These are phyloP conservation scores for Podabrus alpinus DNA, from an alignment of 2,888 invertebrate species.

Conservation along the genomic window DNA sequence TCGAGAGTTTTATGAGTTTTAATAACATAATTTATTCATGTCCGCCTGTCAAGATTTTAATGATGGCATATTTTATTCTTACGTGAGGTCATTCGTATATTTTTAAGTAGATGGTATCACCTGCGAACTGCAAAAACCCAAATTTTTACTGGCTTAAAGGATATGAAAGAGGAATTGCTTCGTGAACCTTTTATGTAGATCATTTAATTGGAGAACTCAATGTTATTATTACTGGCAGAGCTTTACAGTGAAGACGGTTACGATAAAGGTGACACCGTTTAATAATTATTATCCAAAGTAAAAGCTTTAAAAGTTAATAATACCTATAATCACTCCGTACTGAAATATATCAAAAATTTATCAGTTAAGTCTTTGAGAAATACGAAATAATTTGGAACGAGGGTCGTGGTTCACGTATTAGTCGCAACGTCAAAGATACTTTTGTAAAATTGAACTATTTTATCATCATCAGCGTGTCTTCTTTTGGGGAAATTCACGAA, in stretches of 20 bases:
- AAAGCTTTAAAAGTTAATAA: neutral
- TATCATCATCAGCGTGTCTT: neutral
- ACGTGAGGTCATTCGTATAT: conserved; percentile 35
- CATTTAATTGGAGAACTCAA: neutral
- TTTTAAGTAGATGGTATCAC: conserved; percentile 28
- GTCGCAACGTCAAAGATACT: no score
- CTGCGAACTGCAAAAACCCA: neutral
- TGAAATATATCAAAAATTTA: no score
- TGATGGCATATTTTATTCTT: conserved; percentile 40
- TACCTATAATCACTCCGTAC: no score
- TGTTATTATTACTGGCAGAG: neutral
- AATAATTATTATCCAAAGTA: neutral
- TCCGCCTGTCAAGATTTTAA: conserved; percentile 37
- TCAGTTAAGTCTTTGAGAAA: neutral
- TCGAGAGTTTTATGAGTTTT: conserved; percentile 44
- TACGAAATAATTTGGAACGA: neutral
- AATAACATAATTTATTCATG: conserved; percentile 45
- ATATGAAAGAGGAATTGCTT: neutral
- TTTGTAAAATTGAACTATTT: neutral
- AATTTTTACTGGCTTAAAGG: neutral
- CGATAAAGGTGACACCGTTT: neutral
- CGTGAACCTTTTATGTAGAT: neutral
- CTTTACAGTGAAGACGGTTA: neutral
- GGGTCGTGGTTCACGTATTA: neutral
- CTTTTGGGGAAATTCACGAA: neutral